These are phyloP conservation scores for Oreortyx pictus DNA, from an alignment of 2,797 vertebrate genomes.

Conservation along the genomic window DNA sequence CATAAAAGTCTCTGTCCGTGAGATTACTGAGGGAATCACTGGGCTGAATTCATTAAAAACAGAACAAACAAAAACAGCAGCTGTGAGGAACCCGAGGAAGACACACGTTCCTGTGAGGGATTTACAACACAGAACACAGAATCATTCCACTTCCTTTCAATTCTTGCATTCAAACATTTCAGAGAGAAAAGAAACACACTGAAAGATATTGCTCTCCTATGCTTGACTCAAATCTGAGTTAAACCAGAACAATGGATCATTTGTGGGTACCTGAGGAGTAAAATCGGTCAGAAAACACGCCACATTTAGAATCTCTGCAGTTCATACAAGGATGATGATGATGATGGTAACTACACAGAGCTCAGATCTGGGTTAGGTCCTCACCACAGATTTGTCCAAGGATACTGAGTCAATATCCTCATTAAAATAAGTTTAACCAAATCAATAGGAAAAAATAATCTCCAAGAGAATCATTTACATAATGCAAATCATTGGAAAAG, in stretches of 20 bases:
- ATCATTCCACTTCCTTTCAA: neutral
- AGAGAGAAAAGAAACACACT: neutral
- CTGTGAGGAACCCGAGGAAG: neutral
- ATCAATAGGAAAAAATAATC: neutral
- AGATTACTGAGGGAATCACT: conserved; percentile 21
- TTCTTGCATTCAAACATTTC: neutral
- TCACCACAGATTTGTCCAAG: neutral
- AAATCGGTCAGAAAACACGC: neutral
- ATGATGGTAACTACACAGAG: neutral
- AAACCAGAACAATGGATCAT: neutral
- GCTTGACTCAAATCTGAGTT: neutral
- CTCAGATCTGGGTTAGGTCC: neutral
- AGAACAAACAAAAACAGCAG: neutral
- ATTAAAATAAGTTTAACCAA: neutral
- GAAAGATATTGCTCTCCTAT: no score
- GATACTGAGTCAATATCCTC: neutral
- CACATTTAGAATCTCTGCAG: neutral
- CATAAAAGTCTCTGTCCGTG: neutral
- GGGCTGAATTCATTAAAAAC: neutral
- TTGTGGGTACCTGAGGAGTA: neutral
- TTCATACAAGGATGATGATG: neutral
- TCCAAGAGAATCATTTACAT: neutral
- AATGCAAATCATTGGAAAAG: neutral
- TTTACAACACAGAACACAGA: neutral
- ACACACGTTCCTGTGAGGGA: neutral